A percentile compares a stretch with the other conserved stretches of the same genome.
phyloP scores from a whole-genome alignment of 2,113 vertebrate species.

The Prolemur simus region DNA sequence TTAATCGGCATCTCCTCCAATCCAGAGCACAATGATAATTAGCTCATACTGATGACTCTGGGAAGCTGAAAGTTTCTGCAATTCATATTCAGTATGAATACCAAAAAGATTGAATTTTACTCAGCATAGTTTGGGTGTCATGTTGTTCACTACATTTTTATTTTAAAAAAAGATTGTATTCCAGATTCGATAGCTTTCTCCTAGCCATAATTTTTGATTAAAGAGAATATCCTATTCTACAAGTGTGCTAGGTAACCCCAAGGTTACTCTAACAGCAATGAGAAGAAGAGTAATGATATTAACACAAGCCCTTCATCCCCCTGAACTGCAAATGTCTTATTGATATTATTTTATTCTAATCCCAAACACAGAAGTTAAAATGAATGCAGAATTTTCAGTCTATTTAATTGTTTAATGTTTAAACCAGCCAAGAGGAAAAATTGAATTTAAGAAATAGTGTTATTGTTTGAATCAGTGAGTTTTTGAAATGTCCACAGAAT shows the following conservation, averaged over 20 bases:
- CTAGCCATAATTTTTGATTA: not conserved
- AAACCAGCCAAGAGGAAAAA: conserved; percentile 11
- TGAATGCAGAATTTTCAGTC: not conserved
- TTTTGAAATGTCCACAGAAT: not conserved
- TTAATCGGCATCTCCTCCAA: not conserved
- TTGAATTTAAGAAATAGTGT: not conserved
- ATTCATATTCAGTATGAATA: not conserved
- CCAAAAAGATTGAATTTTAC: not conserved
- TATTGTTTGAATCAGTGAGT: not conserved
- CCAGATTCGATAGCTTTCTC: not conserved
- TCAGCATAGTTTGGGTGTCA: not conserved
- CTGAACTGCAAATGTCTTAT: not conserved
- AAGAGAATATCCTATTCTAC: not conserved
- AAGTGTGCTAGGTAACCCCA: not conserved
- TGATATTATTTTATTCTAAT: not conserved
- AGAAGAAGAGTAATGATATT: not conserved
- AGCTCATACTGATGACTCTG: not conserved
- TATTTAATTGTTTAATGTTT: not conserved
- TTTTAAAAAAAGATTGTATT: not conserved
- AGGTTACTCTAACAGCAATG: not conserved
- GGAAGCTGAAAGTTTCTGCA: not conserved
- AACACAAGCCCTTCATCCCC: not conserved
- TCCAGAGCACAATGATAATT: not conserved
- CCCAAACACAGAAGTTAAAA: not conserved
- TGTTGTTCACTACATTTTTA: conserved; percentile 8